Base-by-base conservation (phyloP, 2,797 vertebrate species). In the Hybognathus amarus region DNA sequence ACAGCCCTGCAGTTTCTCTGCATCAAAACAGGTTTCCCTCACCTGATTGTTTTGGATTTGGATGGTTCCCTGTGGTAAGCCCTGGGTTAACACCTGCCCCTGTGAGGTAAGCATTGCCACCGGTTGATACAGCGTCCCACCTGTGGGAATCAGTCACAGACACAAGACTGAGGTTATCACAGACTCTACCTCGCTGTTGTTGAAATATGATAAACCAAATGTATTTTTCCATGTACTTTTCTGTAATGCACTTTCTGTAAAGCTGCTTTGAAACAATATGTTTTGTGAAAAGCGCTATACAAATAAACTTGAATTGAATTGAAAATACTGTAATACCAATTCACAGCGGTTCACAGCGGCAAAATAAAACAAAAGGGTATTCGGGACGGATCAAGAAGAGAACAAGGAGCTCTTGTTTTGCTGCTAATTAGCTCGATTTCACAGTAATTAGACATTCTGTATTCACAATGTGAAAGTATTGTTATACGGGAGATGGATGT, bases 41-140 rank as follows among this genome's bases (percentile, higher is more conserved):
- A 99, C 98, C 97, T 99, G 98, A 86, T 97, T 93, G 47, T 93
- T 99, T 94, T 99, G 98, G 93, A 99, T 96, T 94, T 98, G 98
- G 92, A 99, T 97, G 92, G 97, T 96, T 91, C 97, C 96, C 73
- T 97, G 96, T 81, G 97, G 94, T 89, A 99, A 95, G 87, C 96
- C 95, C 91, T 99, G 98, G 85, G 98, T 96, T 88, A 99, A 95
- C 91, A 99, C 96, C 95, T 99, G 98, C 92, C 97, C 98, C 94
- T 99, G 98, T 74, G 98, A 98, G 86, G 97, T 99, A 95, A 99
- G 97, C 98, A 99, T 99, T 12, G 98, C 94, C 97, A 99, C 98
- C 0, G 98, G 98, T 94, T 99, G 98, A 96, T 99, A 99, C 94
- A 99, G 89, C 86, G 97, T 96, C 93, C 97, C 98, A 94, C 98